Percentiles rank a stretch among this genome's conserved stretches.
Conservation (phyloP, 2,113 vertebrate genomes). For the Macquaria ambigua region DNA sequence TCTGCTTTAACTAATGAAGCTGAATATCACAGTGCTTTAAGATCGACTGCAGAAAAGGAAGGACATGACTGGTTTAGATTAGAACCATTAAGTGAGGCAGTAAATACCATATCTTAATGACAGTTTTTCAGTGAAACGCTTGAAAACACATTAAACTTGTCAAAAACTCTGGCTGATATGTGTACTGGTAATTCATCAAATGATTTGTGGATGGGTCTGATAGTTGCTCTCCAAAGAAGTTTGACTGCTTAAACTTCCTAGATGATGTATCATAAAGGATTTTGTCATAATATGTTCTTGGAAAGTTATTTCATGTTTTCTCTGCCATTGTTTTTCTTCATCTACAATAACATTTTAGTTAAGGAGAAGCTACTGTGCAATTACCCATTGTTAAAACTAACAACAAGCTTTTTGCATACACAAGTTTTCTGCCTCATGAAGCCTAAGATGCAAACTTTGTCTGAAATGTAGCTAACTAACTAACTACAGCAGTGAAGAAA, state of each 20-base stretch:
- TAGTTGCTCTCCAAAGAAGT: background rate
- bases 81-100: conserved; percentile 20
- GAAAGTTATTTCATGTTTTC: background rate
- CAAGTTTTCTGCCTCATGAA: background rate
- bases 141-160: conserved; percentile 15
- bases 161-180: background rate
- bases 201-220: background rate
- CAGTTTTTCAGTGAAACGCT: background rate
- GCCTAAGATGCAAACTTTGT: background rate
- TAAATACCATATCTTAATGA: conserved; percentile 7
- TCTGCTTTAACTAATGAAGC: conserved; percentile 18
- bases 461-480: background rate
- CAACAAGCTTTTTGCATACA: background rate
- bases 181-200: background rate
- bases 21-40: conserved; percentile 18
- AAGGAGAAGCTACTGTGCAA: background rate
- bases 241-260: background rate
- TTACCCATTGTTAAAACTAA: background rate
- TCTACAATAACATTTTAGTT: background rate
- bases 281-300: background rate
- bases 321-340: background rate
- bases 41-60: conserved; percentile 12
- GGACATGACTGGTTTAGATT: conserved; percentile 14
- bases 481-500: background rate
- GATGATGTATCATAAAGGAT: background rate